A percentile compares a stretch with the other conserved stretches of the same genome.
phyloP scores from a whole-genome alignment of 2,113 vertebrate species.

The Prolemur simus region DNA sequence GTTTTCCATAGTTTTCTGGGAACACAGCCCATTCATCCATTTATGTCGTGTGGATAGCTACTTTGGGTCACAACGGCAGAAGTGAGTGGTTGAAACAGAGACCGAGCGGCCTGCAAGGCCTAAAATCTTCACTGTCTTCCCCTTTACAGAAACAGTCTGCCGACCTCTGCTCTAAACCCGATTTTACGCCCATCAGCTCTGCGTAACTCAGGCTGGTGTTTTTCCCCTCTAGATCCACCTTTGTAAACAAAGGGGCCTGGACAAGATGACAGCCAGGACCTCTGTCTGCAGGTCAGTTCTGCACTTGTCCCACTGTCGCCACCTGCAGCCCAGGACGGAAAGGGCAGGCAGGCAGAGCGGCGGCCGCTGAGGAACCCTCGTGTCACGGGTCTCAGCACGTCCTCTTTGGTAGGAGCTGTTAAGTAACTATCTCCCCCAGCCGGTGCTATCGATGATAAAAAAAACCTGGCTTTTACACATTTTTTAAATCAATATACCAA shows the following conservation, averaged over 20 bases:
- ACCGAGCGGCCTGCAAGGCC: background rate
- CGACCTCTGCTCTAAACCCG: background rate
- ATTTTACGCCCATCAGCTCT: background rate
- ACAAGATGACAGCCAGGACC: background rate
- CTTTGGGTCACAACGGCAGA: background rate
- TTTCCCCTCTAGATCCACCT: background rate
- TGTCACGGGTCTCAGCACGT: too few relatives aligned
- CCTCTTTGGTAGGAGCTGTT: background rate
- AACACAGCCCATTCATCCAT: background rate
- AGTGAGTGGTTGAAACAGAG: background rate
- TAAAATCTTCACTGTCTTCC: background rate
- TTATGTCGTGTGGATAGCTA: accelerated
- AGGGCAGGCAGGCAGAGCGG: background rate
- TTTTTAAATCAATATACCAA: background rate
- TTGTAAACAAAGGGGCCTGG: background rate
- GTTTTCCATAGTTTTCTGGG: background rate
- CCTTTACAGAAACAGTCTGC: background rate
- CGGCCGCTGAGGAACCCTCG: accelerated
- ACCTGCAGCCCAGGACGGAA: conserved; percentile 33
- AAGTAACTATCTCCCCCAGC: background rate
- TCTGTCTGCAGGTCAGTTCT: accelerated
- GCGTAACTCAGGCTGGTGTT: background rate
- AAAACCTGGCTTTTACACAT: background rate
- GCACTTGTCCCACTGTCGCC: background rate
- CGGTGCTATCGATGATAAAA: background rate